Conservation (phyloP, 2,797 vertebrate genomes). For the Coendou prehensilis region DNA sequence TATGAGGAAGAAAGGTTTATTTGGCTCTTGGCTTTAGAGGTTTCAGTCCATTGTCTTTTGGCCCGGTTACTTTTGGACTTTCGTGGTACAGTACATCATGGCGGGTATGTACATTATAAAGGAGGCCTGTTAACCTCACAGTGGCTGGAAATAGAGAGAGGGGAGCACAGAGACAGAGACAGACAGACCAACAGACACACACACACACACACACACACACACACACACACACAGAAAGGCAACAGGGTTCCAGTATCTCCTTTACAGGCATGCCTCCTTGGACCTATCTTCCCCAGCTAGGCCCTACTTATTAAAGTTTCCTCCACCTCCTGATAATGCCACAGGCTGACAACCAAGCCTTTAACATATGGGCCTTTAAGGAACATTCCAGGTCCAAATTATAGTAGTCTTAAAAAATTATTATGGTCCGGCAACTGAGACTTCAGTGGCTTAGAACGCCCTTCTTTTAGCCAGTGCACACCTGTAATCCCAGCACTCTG, state of each 20-base stretch:
- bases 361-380: neutral
- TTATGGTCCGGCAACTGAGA: neutral
- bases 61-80: neutral
- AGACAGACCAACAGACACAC: too few species aligned
- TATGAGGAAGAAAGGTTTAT: neutral
- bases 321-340: neutral
- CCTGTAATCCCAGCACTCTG: neutral
- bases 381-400: neutral
- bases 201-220: too few species aligned
- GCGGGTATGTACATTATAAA: neutral
- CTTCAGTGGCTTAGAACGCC: neutral
- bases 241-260: neutral
- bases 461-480: neutral
- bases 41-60: neutral
- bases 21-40: neutral
- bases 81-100: neutral
- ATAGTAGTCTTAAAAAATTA: neutral
- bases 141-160: neutral
- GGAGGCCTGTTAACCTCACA: neutral
- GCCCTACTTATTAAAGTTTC: neutral
- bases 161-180: neutral
- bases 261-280: neutral
- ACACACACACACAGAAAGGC: neutral
- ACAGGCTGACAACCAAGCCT: neutral
- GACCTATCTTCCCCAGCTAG: neutral